These are phyloP conservation scores for Caracal caracal DNA, from an alignment of 2,113 vertebrate genomes.

Conservation along the genomic window DNA sequence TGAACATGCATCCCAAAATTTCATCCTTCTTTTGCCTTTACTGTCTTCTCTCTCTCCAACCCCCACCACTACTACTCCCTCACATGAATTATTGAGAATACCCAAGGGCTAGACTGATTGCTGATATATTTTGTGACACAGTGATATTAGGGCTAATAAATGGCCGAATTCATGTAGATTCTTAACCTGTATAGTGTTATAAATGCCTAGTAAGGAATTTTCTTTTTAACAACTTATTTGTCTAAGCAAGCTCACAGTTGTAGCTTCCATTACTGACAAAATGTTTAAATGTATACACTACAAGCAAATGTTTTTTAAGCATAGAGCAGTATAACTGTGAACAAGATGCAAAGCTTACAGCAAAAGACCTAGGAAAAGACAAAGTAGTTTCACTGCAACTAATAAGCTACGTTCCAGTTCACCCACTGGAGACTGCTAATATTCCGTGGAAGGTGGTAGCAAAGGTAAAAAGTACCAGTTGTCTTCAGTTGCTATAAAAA, in stretches of 20 bases:
- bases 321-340: constrained; percentile 72
- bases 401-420: constrained; percentile 61
- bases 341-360: constrained; percentile 73
- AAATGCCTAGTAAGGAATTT: constrained; percentile 8
- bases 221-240: constrained; percentile 62
- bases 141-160: not conserved
- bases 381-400: constrained; percentile 61
- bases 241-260: constrained; percentile 76
- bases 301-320: constrained; percentile 76
- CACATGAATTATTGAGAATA: not conserved
- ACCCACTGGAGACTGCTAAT: constrained; percentile 48
- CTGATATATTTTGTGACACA: constrained; percentile 4
- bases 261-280: constrained; percentile 83
- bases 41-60: not conserved
- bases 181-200: not conserved
- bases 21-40: constrained; percentile 7
- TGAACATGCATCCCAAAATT: not conserved
- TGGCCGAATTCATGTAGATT: not conserved
- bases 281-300: constrained; percentile 77
- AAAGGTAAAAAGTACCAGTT: constrained; percentile 54
- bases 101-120: constrained; percentile 41
- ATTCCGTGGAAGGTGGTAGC: not conserved
- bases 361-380: constrained; percentile 67
- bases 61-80: not conserved
- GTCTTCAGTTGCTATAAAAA: constrained; percentile 58